Percentiles rank a stretch among this genome's conserved stretches.
These are phyloP conservation scores for Nyctibius bracteatus DNA, from an alignment of 2,113 vertebrate species.

Conservation along the genomic window DNA sequence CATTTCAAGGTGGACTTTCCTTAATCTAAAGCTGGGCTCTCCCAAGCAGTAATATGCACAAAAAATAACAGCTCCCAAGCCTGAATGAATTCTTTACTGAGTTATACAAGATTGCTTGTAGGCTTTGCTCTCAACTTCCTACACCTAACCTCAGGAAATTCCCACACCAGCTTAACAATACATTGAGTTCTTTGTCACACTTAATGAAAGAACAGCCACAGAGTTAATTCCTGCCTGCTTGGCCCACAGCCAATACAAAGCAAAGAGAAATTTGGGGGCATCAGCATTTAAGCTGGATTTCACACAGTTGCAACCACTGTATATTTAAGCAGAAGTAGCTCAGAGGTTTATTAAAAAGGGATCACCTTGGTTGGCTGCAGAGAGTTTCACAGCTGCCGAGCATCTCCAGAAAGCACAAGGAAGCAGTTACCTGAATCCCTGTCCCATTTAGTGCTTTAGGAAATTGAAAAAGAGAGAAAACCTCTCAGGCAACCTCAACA, in stretches of 20 bases:
- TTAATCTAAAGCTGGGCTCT: background rate
- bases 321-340: background rate
- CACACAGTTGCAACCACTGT: background rate
- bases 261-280: background rate
- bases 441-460: background rate
- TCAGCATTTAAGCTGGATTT: conserved; percentile 5
- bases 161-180: conserved; percentile 24
- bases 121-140: conserved; percentile 28
- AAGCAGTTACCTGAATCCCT: background rate
- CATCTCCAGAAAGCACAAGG: background rate
- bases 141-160: conserved; percentile 31
- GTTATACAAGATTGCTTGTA: background rate
- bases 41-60: background rate
- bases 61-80: background rate
- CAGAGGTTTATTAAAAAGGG: background rate
- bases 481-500: background rate
- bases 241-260: background rate
- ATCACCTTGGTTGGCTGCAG: background rate
- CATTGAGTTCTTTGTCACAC: conserved; percentile 39
- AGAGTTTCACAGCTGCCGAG: background rate
- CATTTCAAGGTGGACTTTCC: background rate
- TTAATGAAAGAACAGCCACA: conserved; percentile 19
- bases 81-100: background rate
- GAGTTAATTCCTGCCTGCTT: conserved; percentile 29
- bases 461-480: background rate